Evolutionary conservation across 2,888 invertebrate genomes (phyloP).

Genomic region (Lymantria dispar): DNA sequence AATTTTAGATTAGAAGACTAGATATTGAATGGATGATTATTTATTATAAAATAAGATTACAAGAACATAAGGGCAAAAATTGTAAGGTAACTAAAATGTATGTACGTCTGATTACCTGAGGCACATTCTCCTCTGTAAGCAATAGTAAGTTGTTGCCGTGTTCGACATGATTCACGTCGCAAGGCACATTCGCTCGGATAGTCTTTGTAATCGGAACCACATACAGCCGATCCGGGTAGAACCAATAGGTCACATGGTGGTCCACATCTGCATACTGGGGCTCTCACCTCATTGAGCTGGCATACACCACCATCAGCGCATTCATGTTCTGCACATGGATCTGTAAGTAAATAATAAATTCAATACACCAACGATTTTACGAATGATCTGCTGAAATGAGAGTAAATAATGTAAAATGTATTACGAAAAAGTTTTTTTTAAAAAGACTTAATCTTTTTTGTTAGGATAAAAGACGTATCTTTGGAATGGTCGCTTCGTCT

Average conservation of each 20-base stretch:
- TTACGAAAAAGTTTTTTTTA: neutral
- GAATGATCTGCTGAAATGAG: neutral
- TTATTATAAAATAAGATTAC: slow-evolving; percentile 19
- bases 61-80: neutral
- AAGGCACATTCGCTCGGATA: slow-evolving; percentile 92
- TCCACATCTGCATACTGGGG: slow-evolving; percentile 91
- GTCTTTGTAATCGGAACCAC: slow-evolving; percentile 90
- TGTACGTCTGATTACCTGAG: slow-evolving; percentile 81
- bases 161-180: slow-evolving; percentile 89
- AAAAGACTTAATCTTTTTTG: neutral
- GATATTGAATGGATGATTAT: slow-evolving; percentile 28
- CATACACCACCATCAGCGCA: slow-evolving; percentile 92
- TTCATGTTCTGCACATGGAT: slow-evolving; percentile 91
- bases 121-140: slow-evolving; percentile 92
- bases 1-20: slow-evolving; percentile 64
- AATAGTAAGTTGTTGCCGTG: slow-evolving; percentile 87
- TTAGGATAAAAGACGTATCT: slow-evolving; percentile 11
- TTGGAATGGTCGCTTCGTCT: slow-evolving; percentile 16
- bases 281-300: slow-evolving; percentile 89
- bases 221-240: slow-evolving; percentile 85
- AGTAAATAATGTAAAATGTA: neutral
- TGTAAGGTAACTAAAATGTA: slow-evolving; percentile 1
- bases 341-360: slow-evolving; percentile 65
- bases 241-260: slow-evolving; percentile 89
- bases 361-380: neutral